These are phyloP conservation scores for Illadopsis cleaveri DNA, from an alignment of 2,113 vertebrate species.

Conservation along the genomic window DNA sequence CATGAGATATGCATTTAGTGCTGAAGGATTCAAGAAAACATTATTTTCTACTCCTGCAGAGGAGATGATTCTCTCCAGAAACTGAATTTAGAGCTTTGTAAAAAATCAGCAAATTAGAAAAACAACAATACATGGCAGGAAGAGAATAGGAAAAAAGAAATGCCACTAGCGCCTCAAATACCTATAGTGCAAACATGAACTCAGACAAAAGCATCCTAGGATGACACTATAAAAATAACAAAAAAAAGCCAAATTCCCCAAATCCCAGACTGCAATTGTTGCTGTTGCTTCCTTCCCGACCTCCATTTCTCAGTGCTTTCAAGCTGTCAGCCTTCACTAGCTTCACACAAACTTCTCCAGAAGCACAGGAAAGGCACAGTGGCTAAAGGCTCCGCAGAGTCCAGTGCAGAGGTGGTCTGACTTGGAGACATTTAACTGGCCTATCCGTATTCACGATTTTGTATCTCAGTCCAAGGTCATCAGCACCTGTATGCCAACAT, in stretches of 20 bases:
- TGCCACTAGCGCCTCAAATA: neutral
- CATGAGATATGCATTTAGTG: neutral
- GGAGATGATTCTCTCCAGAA: neutral
- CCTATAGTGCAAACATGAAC: neutral
- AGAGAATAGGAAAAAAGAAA: neutral
- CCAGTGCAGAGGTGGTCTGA: neutral
- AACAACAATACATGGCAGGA: neutral
- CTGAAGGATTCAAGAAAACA: neutral
- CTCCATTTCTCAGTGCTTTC: neutral
- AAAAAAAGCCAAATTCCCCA: neutral
- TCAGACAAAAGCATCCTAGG: neutral
- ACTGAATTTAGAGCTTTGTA: neutral
- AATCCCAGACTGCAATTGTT: neutral
- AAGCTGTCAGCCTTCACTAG: neutral
- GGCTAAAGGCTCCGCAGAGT: neutral
- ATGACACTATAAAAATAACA: neutral
- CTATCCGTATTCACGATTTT: neutral
- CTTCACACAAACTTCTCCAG: neutral
- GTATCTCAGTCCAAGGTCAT: neutral
- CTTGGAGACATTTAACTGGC: neutral
- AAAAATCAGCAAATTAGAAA: neutral
- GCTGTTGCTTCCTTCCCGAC: neutral
- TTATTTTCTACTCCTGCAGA: neutral
- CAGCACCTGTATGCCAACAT: neutral
- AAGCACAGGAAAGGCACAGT: neutral